These are phyloP conservation scores for Neodontobutis hainanensis DNA, from an alignment of 2,113 vertebrate genomes.

Conservation along the genomic window DNA sequence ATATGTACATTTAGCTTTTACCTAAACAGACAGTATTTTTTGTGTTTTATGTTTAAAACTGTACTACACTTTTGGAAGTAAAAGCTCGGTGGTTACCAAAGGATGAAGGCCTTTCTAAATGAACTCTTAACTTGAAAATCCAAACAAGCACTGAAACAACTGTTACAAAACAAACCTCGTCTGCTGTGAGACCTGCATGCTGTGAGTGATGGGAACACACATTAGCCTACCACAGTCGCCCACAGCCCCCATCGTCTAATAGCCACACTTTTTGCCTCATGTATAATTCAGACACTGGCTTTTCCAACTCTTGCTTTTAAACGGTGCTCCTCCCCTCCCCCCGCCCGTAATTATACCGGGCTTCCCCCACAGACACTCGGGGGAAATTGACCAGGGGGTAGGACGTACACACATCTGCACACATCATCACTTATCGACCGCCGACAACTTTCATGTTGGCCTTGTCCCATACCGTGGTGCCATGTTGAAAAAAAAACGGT, in stretches of 20 bases:
- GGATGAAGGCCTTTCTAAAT: background rate
- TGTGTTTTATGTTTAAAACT: too few species aligned
- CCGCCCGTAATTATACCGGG: slow-evolving; percentile 9
- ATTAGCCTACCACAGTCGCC: slow-evolving; percentile 33
- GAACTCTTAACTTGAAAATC: background rate
- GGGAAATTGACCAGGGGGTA: slow-evolving; percentile 36
- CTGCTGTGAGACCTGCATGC: slow-evolving; percentile 7
- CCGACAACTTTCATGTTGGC: slow-evolving; percentile 14
- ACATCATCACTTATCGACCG: slow-evolving; percentile 64
- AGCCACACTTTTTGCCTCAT: slow-evolving; percentile 34
- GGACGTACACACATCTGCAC: slow-evolving; percentile 52
- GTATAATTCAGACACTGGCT: slow-evolving; percentile 49
- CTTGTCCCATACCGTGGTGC: background rate
- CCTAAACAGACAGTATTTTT: too few species aligned
- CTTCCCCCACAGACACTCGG: slow-evolving; percentile 26
- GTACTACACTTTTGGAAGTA: too few species aligned
- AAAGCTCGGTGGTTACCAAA: background rate
- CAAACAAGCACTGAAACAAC: background rate
- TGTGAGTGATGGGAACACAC: slow-evolving; percentile 19
- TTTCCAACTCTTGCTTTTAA: slow-evolving; percentile 12
- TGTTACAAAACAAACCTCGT: background rate
- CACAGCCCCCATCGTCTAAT: slow-evolving; percentile 30
- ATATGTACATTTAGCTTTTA: too few species aligned
- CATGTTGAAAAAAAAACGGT: slow-evolving; percentile 43
- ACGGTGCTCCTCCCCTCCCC: slow-evolving; percentile 19